Conservation (phyloP, 2,113 vertebrate species). For the Coptodon rendalli region DNA sequence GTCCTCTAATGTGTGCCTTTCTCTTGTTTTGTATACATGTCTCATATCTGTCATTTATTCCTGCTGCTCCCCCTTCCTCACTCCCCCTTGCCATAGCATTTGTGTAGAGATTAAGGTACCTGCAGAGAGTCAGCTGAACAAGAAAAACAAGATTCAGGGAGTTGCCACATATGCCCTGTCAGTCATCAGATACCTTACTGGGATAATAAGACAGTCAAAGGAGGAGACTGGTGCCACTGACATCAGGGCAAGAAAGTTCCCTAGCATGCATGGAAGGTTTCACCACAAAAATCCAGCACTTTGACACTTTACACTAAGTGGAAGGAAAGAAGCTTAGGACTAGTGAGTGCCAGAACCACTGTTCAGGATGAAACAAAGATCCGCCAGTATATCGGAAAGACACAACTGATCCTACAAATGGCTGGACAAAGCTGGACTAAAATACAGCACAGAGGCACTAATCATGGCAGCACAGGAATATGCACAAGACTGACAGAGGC, state of each 20-base stretch:
- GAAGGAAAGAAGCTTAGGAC: neutral
- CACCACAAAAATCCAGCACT: neutral
- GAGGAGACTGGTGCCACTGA: rapidly evolving
- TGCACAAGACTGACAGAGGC: neutral
- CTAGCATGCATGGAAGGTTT: neutral
- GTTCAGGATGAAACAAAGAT: neutral
- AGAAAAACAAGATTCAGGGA: neutral
- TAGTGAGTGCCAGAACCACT: neutral
- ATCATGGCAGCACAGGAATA: neutral
- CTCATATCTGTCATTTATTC: neutral
- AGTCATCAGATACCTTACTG: neutral
- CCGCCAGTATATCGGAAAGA: rapidly evolving
- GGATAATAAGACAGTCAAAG: neutral
- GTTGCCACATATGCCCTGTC: neutral
- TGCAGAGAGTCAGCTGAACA: neutral
- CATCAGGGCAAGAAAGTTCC: neutral
- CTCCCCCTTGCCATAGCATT: neutral
- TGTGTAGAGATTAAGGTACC: neutral
- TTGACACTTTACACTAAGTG: neutral
- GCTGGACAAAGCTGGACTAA: neutral
- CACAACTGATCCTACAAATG: neutral
- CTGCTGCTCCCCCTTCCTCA: neutral
- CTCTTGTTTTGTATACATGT: neutral
- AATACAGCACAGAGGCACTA: neutral
- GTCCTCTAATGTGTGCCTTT: neutral